These are phyloP conservation scores for Phortica magna DNA, from an alignment of 2,888 invertebrate species.

Conservation along the genomic window DNA sequence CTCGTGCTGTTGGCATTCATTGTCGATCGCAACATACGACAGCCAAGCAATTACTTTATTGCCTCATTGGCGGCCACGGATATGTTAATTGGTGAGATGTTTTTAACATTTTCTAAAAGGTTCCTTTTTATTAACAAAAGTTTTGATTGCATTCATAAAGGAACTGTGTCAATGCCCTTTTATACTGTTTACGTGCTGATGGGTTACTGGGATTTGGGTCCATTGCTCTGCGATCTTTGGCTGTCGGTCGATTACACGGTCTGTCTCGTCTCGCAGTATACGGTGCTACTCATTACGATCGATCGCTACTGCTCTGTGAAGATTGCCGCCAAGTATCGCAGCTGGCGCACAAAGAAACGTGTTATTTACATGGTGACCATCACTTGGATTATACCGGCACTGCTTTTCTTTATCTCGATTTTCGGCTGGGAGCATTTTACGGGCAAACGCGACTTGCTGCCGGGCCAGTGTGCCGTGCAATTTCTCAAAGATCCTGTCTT, in stretches of 20 bases:
- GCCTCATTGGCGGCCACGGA: slow-evolving; percentile 98
- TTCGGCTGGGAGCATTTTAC: slow-evolving; percentile 99
- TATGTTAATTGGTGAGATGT: slow-evolving; percentile 88
- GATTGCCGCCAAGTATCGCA: slow-evolving; percentile 97
- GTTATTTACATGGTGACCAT: slow-evolving; percentile 97
- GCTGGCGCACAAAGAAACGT: slow-evolving; percentile 96
- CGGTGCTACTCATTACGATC: slow-evolving; percentile 98
- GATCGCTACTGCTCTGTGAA: slow-evolving; percentile 99
- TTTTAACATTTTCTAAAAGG: background rate
- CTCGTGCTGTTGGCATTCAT: slow-evolving; percentile 96
- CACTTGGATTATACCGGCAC: slow-evolving; percentile 97
- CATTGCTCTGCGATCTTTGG: slow-evolving; percentile 98
- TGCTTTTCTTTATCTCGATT: slow-evolving; percentile 98
- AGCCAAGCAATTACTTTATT: slow-evolving; percentile 99
- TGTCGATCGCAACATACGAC: slow-evolving; percentile 94
- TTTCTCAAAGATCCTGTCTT: slow-evolving; percentile 98
- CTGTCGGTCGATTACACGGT: slow-evolving; percentile 99
- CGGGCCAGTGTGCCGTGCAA: slow-evolving; percentile 96
- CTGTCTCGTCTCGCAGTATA: slow-evolving; percentile 99
- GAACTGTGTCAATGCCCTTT: slow-evolving; percentile 98
- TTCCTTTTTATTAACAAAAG: background rate
- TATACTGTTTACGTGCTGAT: slow-evolving; percentile 98
- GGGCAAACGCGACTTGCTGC: slow-evolving; percentile 91
- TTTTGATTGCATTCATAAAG: slow-evolving; percentile 78
- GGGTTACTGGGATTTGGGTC: slow-evolving; percentile 98